Base-by-base conservation (phyloP, 2,113 vertebrate species). In the Epinephelus moara region DNA sequence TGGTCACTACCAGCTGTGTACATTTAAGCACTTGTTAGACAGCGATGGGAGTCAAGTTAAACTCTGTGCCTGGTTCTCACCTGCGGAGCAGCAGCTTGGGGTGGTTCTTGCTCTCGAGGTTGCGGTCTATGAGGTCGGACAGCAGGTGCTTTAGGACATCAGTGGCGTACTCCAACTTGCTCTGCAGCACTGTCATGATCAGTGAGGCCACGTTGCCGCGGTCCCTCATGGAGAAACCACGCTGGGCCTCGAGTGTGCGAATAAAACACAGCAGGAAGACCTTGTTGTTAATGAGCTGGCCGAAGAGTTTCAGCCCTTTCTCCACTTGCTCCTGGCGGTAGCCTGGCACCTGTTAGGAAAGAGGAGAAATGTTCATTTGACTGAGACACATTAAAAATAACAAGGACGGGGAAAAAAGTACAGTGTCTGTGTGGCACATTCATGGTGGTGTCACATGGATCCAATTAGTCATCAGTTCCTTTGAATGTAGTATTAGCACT, bases 61-160 rank as follows among this genome's bases (percentile, higher is more conserved):
- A 64, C 59, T 50, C 10, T n/a, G 47, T 75, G 50, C 2, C 4
- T 15, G 55, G 14, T 50, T 71, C 94, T 95, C 78, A 99, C 98
- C 98, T 98, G 64, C 98, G 94, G 5, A 99, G 97, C 62, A 99
- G 94, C 64, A 99, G 94, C 92, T 99, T 99, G 74, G 98, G 98
- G 80, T 99, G 98, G 92, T 99, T 99, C 93, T 99, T 99, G 96
- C 98, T 99, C 95, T 99, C 98, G 92, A 99, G 95, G 91, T 99
- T 99, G 90, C 98, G 98, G 92, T 99, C 98, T 37, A 99, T 99
- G 89, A 99, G 98, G 93, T 99, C 98, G 0, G 98, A 97, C 89
- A 99, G 94, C 59, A 99, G 96, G 92, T 99, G 97, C 76, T 99
- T 99, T 53, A 99, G 96, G 80, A 99, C 98, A 0, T 99, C 98